phyloP scores from a whole-genome alignment of 92 coral and sea anemone species.

The Epizoanthus stellaris region DNA sequence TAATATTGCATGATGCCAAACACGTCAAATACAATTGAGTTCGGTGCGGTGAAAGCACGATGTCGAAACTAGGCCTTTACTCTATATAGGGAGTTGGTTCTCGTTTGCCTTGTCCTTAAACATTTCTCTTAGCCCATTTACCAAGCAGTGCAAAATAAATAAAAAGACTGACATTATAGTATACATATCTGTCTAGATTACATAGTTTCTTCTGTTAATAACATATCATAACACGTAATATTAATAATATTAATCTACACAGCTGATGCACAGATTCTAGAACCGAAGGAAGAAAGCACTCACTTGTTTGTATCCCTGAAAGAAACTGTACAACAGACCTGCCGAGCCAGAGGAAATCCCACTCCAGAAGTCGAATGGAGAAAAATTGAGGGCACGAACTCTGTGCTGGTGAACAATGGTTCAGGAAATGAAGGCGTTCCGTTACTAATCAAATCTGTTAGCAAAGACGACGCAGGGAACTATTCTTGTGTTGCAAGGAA shows the following conservation, averaged over 20 bases:
- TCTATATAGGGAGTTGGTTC: too few species aligned
- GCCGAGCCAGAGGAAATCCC: conserved; percentile 80
- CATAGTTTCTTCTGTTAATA: too few species aligned
- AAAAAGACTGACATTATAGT: too few species aligned
- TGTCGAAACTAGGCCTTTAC: too few species aligned
- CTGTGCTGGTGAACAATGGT: conserved; percentile 13
- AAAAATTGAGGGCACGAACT: conserved; percentile 33
- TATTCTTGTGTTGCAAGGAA: conserved; percentile 78
- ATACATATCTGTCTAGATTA: too few species aligned
- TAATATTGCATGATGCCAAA: too few species aligned
- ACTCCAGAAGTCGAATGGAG: conserved; percentile 70
- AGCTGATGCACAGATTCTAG: conserved; percentile 23
- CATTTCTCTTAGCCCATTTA: too few species aligned
- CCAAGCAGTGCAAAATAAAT: too few species aligned
- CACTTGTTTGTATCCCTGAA: conserved; percentile 38
- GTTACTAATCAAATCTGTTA: conserved; percentile 43
- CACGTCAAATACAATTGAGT: too few species aligned
- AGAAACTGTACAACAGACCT: conserved; percentile 44
- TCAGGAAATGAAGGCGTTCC: conserved; percentile 27
- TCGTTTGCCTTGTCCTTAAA: too few species aligned
- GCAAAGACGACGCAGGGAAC: conserved; percentile 62
- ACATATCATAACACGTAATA: too few species aligned
- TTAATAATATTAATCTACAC: background rate
- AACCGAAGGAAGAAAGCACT: background rate
- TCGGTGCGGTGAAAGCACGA: too few species aligned